Evolutionary conservation across 2,888 invertebrate species (phyloP).

Genomic region (Lycaena phlaeas): DNA sequence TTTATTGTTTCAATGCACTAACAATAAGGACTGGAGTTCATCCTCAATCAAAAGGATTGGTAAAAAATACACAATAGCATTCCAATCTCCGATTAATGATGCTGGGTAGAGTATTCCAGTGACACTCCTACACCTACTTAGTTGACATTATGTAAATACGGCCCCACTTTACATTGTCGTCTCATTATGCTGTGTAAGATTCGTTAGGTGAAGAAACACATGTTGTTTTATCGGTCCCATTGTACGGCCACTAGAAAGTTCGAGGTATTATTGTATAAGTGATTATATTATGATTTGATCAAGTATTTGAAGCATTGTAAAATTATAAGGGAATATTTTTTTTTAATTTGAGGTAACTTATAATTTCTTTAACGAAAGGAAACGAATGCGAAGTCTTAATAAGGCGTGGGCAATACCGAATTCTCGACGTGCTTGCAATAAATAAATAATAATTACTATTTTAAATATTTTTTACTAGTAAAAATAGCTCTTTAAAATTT

Average conservation of each 20-base stretch:
- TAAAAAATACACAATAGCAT: constrained; percentile 68
- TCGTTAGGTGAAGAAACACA: constrained; percentile 73
- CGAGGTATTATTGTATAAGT: too few relatives aligned
- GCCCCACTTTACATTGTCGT: constrained; percentile 67
- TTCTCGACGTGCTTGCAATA: too few relatives aligned
- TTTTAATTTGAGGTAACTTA: too few relatives aligned
- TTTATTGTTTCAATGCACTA: neutral
- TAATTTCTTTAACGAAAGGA: too few relatives aligned
- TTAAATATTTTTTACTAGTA: too few relatives aligned
- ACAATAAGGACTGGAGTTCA: constrained; percentile 1
- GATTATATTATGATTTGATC: too few relatives aligned
- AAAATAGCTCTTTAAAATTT: too few relatives aligned
- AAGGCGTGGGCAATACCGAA: too few relatives aligned
- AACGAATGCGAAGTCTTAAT: too few relatives aligned
- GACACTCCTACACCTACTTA: constrained; percentile 68
- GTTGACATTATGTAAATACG: constrained; percentile 72
- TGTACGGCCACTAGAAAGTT: constrained; percentile 37
- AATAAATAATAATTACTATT: too few relatives aligned
- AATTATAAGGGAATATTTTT: too few relatives aligned
- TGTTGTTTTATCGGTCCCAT: constrained; percentile 62
- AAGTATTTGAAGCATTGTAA: too few relatives aligned
- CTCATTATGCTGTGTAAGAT: constrained; percentile 68
- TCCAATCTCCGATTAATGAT: constrained; percentile 67
- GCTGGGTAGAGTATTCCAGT: constrained; percentile 38
- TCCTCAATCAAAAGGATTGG: constrained; percentile 38